phyloP scores from a whole-genome alignment of 2,113 vertebrate genomes.

The Onychostoma macrolepis region DNA sequence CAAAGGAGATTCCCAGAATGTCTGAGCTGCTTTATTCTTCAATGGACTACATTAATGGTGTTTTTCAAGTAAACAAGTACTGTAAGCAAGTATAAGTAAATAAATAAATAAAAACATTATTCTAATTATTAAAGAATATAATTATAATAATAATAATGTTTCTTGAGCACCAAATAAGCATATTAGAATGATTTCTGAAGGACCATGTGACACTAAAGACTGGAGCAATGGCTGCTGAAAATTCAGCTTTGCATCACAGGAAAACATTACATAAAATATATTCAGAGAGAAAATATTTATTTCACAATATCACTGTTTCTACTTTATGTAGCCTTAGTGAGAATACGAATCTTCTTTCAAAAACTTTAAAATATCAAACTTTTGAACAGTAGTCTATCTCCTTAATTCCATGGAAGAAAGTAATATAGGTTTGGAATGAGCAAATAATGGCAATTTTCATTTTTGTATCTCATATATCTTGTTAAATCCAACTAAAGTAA shows the following conservation, averaged over 20 bases:
- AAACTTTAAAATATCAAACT: background rate
- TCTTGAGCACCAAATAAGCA: background rate
- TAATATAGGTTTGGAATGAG: background rate
- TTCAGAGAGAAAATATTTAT: too few species aligned
- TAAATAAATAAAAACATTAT: background rate
- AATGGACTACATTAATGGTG: background rate
- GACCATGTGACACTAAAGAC: background rate
- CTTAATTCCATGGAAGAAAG: background rate
- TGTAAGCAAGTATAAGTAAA: too few species aligned
- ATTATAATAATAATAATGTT: background rate
- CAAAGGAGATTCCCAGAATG: background rate
- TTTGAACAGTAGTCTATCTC: background rate
- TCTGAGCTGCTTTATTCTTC: background rate
- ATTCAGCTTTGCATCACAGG: background rate
- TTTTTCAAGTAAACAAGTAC: background rate
- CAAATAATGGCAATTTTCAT: background rate
- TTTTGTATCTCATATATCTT: background rate
- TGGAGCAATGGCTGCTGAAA: background rate
- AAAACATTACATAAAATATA: too few species aligned
- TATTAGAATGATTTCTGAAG: background rate
- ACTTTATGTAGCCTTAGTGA: background rate
- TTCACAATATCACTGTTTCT: background rate
- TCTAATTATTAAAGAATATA: background rate
- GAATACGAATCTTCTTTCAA: background rate
- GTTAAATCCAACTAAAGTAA: background rate